Conservation (phyloP, 2,797 vertebrate species). For the Esox lucius region DNA sequence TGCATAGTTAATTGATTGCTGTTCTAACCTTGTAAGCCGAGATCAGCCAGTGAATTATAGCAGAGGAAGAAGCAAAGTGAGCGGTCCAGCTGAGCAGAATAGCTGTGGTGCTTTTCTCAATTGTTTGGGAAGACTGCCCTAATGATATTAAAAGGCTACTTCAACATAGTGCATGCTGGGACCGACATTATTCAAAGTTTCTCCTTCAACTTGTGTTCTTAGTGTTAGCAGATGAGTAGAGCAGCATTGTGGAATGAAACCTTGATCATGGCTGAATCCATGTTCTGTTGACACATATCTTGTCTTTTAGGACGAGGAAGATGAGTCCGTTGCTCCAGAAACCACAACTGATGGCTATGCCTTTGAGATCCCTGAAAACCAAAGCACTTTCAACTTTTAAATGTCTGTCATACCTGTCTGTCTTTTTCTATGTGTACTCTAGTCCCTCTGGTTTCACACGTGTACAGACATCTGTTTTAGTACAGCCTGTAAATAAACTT, state of each 20-base stretch:
- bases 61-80: no score
- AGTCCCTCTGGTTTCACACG: slow-evolving; percentile 34
- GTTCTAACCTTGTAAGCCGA: no score
- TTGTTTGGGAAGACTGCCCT: no score
- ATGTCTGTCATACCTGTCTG: not conserved
- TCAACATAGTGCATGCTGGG: no score
- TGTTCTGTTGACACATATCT: not conserved
- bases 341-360: slow-evolving; percentile 73
- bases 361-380: slow-evolving; percentile 80
- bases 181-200: no score
- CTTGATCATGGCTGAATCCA: not conserved
- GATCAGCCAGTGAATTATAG: no score
- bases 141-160: no score
- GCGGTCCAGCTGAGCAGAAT: no score
- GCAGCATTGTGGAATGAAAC: not conserved
- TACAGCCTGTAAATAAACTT: slow-evolving; percentile 55
- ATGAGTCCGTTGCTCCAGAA: slow-evolving; percentile 80
- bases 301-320: slow-evolving; percentile 80
- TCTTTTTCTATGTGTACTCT: slow-evolving; percentile 36
- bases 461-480: slow-evolving; percentile 36
- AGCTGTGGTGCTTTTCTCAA: no score
- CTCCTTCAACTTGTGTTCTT: not conserved
- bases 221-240: not conserved
- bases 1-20: no score
- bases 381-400: slow-evolving; percentile 87